These are phyloP conservation scores for Chelidonichthys spinosus DNA, from an alignment of 2,797 vertebrate species.

Conservation along the genomic window DNA sequence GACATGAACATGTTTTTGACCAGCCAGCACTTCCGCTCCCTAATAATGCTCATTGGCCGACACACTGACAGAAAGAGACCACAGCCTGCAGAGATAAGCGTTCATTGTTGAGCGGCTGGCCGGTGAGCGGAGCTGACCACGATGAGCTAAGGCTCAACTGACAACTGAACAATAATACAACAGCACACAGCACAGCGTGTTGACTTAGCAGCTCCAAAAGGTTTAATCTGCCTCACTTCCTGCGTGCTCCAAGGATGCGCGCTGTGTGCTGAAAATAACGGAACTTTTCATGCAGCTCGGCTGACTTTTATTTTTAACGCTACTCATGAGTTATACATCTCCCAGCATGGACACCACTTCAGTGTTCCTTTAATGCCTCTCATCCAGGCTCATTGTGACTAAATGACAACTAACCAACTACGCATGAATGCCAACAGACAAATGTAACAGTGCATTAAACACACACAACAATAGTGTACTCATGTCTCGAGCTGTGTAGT, in stretches of 20 bases:
- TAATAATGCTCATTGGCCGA: conserved; percentile 61
- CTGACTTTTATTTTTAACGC: conserved; percentile 36
- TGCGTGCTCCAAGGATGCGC: conserved; percentile 74
- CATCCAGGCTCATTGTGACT: conserved; percentile 10
- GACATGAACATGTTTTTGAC: conserved; percentile 55
- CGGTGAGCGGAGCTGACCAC: conserved; percentile 50
- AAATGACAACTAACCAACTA: conserved; percentile 32
- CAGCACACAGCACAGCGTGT: conserved; percentile 74
- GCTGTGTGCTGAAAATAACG: conserved; percentile 59
- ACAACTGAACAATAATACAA: conserved; percentile 81
- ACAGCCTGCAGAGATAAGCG: conserved; percentile 70
- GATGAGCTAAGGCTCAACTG: conserved; percentile 76
- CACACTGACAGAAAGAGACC: conserved; percentile 51
- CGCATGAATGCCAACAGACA: conserved; percentile 30
- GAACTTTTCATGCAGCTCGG: conserved; percentile 43
- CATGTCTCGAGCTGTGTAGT: conserved; percentile 33
- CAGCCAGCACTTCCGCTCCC: conserved; percentile 68
- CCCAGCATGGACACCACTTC: background rate
- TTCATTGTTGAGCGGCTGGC: conserved; percentile 68
- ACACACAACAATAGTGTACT: conserved; percentile 22
- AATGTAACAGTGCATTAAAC: conserved; percentile 35
- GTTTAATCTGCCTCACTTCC: conserved; percentile 82
- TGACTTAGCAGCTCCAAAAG: conserved; percentile 79
- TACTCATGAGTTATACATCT: conserved; percentile 14
- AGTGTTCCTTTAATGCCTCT: conserved; percentile 5